Conservation (phyloP, 2,113 vertebrate genomes). For the Xerus inauris region DNA sequence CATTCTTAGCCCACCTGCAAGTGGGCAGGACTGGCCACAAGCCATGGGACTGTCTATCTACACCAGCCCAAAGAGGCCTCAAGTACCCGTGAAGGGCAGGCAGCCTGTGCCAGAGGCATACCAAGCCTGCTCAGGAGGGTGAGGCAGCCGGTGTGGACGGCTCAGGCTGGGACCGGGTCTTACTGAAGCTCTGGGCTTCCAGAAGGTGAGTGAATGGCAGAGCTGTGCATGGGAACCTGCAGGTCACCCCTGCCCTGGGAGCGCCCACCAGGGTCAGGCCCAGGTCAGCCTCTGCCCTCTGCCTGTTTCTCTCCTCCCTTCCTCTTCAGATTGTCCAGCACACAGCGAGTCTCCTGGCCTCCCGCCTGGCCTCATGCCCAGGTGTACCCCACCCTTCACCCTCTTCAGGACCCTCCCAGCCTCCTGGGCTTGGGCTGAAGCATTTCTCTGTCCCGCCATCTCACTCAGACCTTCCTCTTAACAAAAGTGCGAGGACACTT, state of each 20-base stretch:
- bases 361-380: accelerated
- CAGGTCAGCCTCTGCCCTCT: neutral
- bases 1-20: neutral
- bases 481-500: no score
- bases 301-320: neutral
- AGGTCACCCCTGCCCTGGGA: accelerated
- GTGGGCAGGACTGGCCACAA: no score
- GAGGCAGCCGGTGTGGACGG: no score
- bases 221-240: accelerated
- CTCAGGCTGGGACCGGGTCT: no score
- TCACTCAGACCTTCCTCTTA: no score
- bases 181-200: no score
- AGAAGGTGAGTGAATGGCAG: accelerated
- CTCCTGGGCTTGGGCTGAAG: accelerated
- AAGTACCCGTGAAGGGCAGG: accelerated
- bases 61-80: accelerated
- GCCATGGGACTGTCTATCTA: accelerated
- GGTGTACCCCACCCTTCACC: accelerated
- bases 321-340: neutral
- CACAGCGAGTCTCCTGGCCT: no score
- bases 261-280: neutral
- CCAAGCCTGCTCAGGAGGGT: no score
- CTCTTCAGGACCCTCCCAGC: neutral
- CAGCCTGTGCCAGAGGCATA: neutral
- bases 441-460: accelerated